Evolutionary conservation across 2,113 vertebrate species (phyloP).

Genomic region (Polypterus bichir): DNA sequence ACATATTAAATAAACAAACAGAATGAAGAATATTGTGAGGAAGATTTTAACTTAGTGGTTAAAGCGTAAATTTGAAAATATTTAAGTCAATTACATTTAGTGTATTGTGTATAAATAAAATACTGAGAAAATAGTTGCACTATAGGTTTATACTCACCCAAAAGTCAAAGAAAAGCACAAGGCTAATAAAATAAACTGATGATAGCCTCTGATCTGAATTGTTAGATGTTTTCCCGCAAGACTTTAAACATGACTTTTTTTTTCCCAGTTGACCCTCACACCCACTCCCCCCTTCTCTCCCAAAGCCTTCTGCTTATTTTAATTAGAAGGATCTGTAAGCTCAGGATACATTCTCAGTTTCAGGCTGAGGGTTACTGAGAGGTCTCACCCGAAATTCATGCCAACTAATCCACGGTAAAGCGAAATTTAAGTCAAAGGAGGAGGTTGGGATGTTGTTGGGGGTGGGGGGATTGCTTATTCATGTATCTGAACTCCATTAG

Average conservation of each 20-base stretch:
- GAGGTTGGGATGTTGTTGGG: not conserved
- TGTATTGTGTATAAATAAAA: too few species aligned
- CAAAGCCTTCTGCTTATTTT: slow-evolving; percentile 7
- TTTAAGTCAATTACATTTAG: too few species aligned
- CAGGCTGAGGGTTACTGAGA: slow-evolving; percentile 5
- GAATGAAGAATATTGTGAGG: too few species aligned
- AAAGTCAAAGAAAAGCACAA: not conserved
- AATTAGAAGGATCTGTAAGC: slow-evolving; percentile 4
- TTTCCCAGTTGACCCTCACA: not conserved
- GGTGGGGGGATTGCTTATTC: too few species aligned
- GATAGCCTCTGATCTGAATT: slow-evolving; percentile 2
- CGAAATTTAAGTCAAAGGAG: slow-evolving; percentile 6
- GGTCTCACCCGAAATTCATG: slow-evolving; percentile 5
- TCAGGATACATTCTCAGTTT: slow-evolving; percentile 8
- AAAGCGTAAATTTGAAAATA: too few species aligned
- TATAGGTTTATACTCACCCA: not conserved
- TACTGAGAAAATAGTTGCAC: not conserved
- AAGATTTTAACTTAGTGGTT: too few species aligned
- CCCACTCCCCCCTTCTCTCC: not conserved
- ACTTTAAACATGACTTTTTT: slow-evolving; percentile 1
- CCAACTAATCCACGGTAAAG: slow-evolving; percentile 4
- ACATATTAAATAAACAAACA: too few species aligned
- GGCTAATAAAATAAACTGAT: not conserved
- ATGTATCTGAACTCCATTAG: too few species aligned
- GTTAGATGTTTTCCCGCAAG: not conserved